Conservation (phyloP, 2,888 invertebrate genomes). For the Dynastes hyllus region DNA sequence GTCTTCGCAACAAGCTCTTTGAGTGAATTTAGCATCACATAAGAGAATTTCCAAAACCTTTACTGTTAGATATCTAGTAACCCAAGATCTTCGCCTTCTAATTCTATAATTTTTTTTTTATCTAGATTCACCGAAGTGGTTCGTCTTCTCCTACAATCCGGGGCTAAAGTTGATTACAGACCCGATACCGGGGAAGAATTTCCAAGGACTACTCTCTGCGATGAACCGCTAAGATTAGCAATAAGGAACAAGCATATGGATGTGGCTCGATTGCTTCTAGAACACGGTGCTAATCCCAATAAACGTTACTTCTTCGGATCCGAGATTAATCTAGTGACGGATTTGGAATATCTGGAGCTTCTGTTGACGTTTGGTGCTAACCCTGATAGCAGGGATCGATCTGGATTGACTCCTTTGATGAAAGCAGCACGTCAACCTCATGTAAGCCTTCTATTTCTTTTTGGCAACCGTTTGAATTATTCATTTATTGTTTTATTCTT, state of each 20-base stretch:
- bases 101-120: slow-evolving; percentile 35
- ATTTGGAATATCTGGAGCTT: slow-evolving; percentile 86
- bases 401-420: slow-evolving; percentile 93
- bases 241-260: slow-evolving; percentile 89
- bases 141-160: slow-evolving; percentile 82
- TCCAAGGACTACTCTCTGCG: slow-evolving; percentile 83
- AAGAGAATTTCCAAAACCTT: no score
- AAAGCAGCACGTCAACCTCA: slow-evolving; percentile 86
- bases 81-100: no score
- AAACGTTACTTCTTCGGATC: slow-evolving; percentile 92
- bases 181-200: slow-evolving; percentile 82
- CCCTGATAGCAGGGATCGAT: slow-evolving; percentile 89
- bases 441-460: slow-evolving; percentile 69
- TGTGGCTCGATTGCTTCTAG: slow-evolving; percentile 81
- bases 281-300: slow-evolving; percentile 92
- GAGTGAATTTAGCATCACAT: no score
- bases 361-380: slow-evolving; percentile 90
- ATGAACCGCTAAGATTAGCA: slow-evolving; percentile 92
- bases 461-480: not conserved
- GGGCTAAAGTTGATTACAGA: slow-evolving; percentile 87
- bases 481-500: slow-evolving; percentile 6
- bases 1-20: no score
- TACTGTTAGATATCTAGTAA: no score
- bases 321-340: slow-evolving; percentile 91
- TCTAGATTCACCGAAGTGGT: slow-evolving; percentile 79